These are phyloP conservation scores for Triplophysa siluroides DNA, from an alignment of 2,113 vertebrate genomes.

Conservation along the genomic window DNA sequence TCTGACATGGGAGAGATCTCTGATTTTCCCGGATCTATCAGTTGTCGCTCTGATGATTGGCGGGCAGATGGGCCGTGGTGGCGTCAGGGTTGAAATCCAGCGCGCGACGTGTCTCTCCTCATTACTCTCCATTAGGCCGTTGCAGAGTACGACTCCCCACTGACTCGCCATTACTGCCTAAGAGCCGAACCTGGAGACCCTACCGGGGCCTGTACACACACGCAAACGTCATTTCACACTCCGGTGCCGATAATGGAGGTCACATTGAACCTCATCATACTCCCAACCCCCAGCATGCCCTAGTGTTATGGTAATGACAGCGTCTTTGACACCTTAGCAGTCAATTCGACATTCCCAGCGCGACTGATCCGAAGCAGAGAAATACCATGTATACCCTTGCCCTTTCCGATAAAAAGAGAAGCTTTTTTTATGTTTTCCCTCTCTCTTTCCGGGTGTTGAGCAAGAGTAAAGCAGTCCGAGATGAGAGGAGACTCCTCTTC, in stretches of 20 bases:
- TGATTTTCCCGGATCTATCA: slow-evolving; percentile 1
- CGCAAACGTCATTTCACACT: slow-evolving; percentile 68
- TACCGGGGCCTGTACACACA: neutral
- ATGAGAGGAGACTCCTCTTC: slow-evolving; percentile 40
- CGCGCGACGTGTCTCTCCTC: slow-evolving; percentile 41
- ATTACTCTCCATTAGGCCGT: slow-evolving; percentile 47
- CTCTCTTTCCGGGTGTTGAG: neutral
- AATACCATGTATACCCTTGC: neutral
- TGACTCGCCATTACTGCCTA: slow-evolving; percentile 41
- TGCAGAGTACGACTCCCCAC: slow-evolving; percentile 17
- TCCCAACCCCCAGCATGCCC: slow-evolving; percentile 38
- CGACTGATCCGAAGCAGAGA: neutral
- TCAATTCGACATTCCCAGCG: slow-evolving; percentile 27
- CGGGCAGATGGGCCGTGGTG: slow-evolving; percentile 16
- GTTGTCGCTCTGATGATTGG: neutral
- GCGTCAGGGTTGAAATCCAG: slow-evolving; percentile 23
- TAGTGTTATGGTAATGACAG: slow-evolving; percentile 51
- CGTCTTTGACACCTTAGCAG: slow-evolving; percentile 18
- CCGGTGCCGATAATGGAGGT: slow-evolving; percentile 71
- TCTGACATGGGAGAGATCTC: slow-evolving; percentile 6
- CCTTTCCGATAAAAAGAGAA: neutral
- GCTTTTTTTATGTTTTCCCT: neutral
- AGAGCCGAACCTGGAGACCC: slow-evolving; percentile 25
- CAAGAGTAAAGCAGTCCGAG: slow-evolving; percentile 27
- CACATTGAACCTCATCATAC: slow-evolving; percentile 65